These are phyloP conservation scores for Rhimphoctona megacephalus DNA, from an alignment of 2,888 invertebrate genomes.

Conservation along the genomic window DNA sequence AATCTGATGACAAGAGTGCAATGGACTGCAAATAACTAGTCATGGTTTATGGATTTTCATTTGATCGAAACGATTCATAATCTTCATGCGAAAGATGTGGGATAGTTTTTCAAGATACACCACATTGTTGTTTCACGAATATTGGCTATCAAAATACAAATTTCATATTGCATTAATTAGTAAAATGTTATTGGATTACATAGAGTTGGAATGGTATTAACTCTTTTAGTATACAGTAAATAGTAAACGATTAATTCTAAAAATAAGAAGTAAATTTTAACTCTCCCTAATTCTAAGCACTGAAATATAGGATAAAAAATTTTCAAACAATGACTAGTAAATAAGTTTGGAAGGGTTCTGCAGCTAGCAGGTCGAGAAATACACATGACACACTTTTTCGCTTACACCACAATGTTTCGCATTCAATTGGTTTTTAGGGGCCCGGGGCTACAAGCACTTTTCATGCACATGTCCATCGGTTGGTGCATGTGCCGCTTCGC, in stretches of 20 bases:
- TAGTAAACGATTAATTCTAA: no score
- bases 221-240: no score
- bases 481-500: slow-evolving; percentile 67
- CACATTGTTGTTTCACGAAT: background rate
- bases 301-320: background rate
- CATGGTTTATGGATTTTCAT: slow-evolving; percentile 77
- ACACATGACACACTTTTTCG: slow-evolving; percentile 34
- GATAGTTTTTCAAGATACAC: background rate
- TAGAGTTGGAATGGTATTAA: background rate
- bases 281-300: background rate
- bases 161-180: background rate
- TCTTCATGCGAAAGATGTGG: slow-evolving; percentile 33
- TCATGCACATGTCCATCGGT: slow-evolving; percentile 63
- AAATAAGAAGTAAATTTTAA: background rate
- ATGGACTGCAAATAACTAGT: slow-evolving; percentile 75
- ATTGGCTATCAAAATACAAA: background rate
- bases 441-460: slow-evolving; percentile 47
- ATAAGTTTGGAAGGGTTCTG: background rate
- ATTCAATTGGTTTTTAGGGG: slow-evolving; percentile 57
- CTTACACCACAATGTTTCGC: slow-evolving; percentile 52
- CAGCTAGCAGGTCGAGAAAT: background rate
- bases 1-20: slow-evolving; percentile 75
- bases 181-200: background rate
- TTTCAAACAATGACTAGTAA: background rate
- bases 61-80: slow-evolving; percentile 77